Evolutionary conservation across 2,888 invertebrate species (phyloP).

Genomic region (Dione juno): DNA sequence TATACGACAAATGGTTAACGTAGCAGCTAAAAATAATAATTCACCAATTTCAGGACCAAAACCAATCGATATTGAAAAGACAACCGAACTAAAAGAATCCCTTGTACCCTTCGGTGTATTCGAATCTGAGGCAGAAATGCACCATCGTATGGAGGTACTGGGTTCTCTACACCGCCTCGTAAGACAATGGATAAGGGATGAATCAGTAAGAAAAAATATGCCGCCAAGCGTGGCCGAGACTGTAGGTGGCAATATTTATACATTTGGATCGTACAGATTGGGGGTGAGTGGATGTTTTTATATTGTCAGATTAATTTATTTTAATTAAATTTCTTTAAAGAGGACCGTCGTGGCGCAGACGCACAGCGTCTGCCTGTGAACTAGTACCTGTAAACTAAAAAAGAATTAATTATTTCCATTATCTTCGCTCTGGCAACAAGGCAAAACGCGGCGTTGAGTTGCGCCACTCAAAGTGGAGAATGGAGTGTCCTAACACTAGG

Average conservation of each 20-base stretch:
- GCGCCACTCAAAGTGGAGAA: no score
- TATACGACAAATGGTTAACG: no score
- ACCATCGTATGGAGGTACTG: conserved; percentile 93
- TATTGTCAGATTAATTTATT: not conserved
- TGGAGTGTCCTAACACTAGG: no score
- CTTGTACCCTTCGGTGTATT: conserved; percentile 94
- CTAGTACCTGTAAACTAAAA: no score
- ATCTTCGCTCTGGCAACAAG: no score
- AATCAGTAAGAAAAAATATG: conserved; percentile 95
- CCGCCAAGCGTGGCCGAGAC: conserved; percentile 94
- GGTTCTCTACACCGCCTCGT: conserved; percentile 95
- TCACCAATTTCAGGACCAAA: conserved; percentile 85
- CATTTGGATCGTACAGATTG: conserved; percentile 98
- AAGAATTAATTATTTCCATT: no score
- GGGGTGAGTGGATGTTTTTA: conserved; percentile 84
- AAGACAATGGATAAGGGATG: conserved; percentile 96
- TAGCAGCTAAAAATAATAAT: not conserved
- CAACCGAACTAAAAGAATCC: conserved; percentile 89
- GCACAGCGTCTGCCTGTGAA: no score
- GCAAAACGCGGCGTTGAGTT: no score
- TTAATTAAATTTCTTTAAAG: not conserved
- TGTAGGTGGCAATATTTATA: conserved; percentile 98
- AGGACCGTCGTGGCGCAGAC: no score
- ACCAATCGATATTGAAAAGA: conserved; percentile 89
- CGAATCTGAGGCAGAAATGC: conserved; percentile 94